Percentiles rank a stretch among this genome's conserved stretches.
phyloP scores from a whole-genome alignment of 1,140 invertebrate genomes.

The Trissolcus basalis region DNA sequence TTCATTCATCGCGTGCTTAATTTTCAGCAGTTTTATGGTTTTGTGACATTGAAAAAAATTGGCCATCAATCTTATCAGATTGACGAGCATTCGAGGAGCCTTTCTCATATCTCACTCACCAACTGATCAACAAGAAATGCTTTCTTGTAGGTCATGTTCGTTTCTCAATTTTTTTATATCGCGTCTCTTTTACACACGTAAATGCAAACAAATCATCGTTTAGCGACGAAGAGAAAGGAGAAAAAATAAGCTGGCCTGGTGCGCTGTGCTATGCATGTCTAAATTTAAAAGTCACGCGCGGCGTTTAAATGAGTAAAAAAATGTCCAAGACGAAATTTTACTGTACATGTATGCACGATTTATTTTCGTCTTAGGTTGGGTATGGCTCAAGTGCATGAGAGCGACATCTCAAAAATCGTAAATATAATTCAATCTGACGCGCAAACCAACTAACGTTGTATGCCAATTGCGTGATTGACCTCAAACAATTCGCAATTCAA shows the following conservation, averaged over 20 bases:
- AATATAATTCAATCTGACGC: not conserved
- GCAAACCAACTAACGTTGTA: not conserved
- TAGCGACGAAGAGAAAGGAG: not conserved
- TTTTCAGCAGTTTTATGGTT: too few species aligned
- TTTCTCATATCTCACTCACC: too few species aligned
- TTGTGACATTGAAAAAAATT: too few species aligned
- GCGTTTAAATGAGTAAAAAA: not conserved
- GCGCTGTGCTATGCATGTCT: not conserved
- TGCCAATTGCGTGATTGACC: not conserved
- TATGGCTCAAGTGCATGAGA: not conserved
- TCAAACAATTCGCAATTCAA: not conserved
- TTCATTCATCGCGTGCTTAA: too few species aligned
- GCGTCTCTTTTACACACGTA: not conserved
- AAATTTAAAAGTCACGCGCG: not conserved
- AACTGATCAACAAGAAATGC: not conserved
- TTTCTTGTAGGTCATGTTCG: not conserved
- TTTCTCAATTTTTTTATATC: not conserved
- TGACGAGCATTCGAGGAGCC: too few species aligned
- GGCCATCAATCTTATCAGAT: too few species aligned
- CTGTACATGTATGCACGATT: not conserved
- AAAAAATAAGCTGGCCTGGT: not conserved
- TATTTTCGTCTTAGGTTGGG: not conserved
- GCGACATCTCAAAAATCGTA: not conserved
- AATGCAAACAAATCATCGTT: not conserved
- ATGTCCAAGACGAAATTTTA: not conserved